phyloP scores from a whole-genome alignment of 2,797 vertebrate genomes.

The Perdix hodgsoniae region DNA sequence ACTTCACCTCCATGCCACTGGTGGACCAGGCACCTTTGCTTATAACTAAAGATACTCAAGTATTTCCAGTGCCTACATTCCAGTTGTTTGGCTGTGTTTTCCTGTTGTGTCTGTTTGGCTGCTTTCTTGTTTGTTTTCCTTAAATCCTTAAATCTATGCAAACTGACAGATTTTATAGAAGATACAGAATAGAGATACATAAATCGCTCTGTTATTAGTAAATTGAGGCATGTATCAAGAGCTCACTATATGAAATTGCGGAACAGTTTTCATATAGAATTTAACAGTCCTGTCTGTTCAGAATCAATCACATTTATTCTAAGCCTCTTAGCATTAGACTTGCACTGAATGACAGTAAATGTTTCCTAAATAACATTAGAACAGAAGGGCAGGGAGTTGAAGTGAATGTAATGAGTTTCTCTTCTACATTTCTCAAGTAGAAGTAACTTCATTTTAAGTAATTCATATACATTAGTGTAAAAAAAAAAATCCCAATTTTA shows the following conservation, averaged over 20 bases:
- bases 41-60: not conserved
- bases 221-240: not conserved
- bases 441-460: not conserved
- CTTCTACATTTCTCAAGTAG: not conserved
- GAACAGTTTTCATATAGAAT: not conserved
- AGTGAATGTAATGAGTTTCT: not conserved
- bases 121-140: not conserved
- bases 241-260: not conserved
- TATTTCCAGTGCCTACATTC: not conserved
- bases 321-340: not conserved
- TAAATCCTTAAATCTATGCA: not conserved
- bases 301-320: not conserved
- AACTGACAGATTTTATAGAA: not conserved
- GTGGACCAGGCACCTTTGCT: not conserved
- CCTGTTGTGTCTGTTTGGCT: not conserved
- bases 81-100: not conserved
- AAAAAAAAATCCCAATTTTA: not conserved
- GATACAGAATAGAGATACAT: not conserved
- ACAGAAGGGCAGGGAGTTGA: not conserved
- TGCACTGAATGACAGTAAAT: not conserved
- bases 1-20: not conserved
- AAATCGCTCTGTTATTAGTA: not conserved
- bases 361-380: not conserved
- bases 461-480: not conserved
- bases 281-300: not conserved